phyloP scores from a whole-genome alignment of 1,140 invertebrate genomes.

The silkworm (Bombyx mori) region DNA sequence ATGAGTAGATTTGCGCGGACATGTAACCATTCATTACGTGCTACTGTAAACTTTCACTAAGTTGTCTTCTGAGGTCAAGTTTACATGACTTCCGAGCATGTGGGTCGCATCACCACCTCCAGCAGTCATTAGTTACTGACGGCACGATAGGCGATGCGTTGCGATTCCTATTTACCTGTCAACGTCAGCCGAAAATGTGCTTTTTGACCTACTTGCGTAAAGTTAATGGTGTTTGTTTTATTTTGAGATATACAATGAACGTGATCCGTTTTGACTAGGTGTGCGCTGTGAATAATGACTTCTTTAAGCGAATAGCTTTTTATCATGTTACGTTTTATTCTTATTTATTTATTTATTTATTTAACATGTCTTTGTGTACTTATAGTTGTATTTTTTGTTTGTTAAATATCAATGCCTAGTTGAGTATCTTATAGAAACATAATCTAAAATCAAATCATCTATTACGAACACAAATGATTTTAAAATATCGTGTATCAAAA shows the following conservation, averaged over 20 bases:
- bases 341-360: too few relatives aligned
- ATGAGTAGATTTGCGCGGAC: background rate
- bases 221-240: background rate
- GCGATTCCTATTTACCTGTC: conserved; percentile 23
- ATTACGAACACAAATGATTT: too few relatives aligned
- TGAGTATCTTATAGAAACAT: too few relatives aligned
- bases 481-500: too few relatives aligned
- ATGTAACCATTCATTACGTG: conserved; percentile 28
- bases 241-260: too few relatives aligned
- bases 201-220: background rate
- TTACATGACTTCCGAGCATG: conserved; percentile 48
- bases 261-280: background rate
- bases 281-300: background rate
- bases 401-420: too few relatives aligned
- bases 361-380: too few relatives aligned
- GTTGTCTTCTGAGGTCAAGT: conserved; percentile 44
- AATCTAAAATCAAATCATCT: too few relatives aligned
- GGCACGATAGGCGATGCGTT: conserved; percentile 7
- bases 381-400: too few relatives aligned
- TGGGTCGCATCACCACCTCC: conserved; percentile 39
- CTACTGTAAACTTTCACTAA: conserved; percentile 59
- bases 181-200: background rate
- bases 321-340: background rate
- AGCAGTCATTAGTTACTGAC: conserved; percentile 50
- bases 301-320: background rate